These are phyloP conservation scores for Phrynocephalus forsythii DNA, from an alignment of 2,797 vertebrate species.

Conservation along the genomic window DNA sequence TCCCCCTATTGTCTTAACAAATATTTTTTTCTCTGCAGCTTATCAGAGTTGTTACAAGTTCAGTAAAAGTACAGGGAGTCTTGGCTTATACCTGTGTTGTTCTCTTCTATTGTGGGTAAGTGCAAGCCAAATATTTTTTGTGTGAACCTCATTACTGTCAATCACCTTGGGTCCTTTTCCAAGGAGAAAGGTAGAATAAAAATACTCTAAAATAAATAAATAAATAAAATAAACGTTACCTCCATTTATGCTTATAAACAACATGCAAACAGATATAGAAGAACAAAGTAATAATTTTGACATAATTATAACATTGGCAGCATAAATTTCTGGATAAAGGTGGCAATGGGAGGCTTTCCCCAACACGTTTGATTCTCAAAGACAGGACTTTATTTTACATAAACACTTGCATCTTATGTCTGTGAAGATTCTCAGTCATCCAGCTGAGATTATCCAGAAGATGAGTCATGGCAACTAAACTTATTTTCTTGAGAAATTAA, in stretches of 20 bases:
- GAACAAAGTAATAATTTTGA: not conserved
- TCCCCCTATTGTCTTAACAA: conserved; percentile 20
- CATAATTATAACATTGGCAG: not conserved
- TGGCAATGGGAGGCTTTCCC: not conserved
- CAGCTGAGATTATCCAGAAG: too few species aligned
- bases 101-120: conserved; percentile 97
- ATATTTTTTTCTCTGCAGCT: conserved; percentile 78
- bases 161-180: too few species aligned
- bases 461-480: too few species aligned
- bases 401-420: not conserved
- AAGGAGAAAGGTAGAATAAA: too few species aligned
- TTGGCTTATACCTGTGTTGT: conserved; percentile 90
- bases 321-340: not conserved
- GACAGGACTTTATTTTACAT: not conserved
- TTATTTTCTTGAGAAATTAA: too few species aligned
- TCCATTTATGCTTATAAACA: not conserved
- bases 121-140: conserved; percentile 21
- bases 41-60: conserved; percentile 94
- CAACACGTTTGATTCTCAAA: not conserved
- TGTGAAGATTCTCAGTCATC: too few species aligned
- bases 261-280: not conserved
- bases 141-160: not conserved
- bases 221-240: conserved; percentile 24
- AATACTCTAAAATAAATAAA: too few species aligned
- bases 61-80: conserved; percentile 94